Evolutionary conservation across 2,888 invertebrate genomes (phyloP).

Genomic region (Phengaris alcon): DNA sequence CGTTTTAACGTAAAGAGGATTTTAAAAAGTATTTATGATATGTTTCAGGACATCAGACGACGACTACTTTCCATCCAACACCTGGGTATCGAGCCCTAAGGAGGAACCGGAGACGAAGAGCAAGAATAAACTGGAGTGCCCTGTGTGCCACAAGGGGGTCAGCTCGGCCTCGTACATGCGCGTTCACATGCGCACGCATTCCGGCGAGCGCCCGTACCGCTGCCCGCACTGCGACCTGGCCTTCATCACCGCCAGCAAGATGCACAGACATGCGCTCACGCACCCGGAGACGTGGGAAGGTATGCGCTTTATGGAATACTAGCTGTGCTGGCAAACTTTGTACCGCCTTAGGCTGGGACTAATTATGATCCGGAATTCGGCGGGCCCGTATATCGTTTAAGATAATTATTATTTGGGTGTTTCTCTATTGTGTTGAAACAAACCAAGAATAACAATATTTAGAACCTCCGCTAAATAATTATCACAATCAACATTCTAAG

Average conservation of each 20-base stretch:
- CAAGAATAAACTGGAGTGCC: conserved; percentile 45
- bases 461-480: no score
- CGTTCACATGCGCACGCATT: conserved; percentile 66
- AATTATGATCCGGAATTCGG: no score
- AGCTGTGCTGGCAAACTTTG: no score
- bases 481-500: no score
- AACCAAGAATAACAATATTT: no score
- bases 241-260: conserved; percentile 68
- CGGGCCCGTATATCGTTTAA: no score
- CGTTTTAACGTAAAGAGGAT: no score
- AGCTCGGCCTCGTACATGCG: conserved; percentile 59
- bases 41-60: conserved; percentile 54
- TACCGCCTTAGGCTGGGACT: no score
- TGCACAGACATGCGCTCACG: conserved; percentile 65
- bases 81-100: conserved; percentile 55
- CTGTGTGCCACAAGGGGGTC: conserved; percentile 56
- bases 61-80: conserved; percentile 67
- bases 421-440: no score
- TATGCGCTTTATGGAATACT: conserved; percentile 33
- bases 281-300: conserved; percentile 55
- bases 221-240: conserved; percentile 60
- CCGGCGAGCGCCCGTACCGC: conserved; percentile 63
- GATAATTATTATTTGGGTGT: no score
- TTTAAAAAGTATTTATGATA: not conserved
- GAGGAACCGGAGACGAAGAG: conserved; percentile 35